A percentile compares a stretch with the other conserved stretches of the same genome.
These are phyloP conservation scores for Isotomurus palustris DNA, from an alignment of 2,888 invertebrate species.

Conservation along the genomic window DNA sequence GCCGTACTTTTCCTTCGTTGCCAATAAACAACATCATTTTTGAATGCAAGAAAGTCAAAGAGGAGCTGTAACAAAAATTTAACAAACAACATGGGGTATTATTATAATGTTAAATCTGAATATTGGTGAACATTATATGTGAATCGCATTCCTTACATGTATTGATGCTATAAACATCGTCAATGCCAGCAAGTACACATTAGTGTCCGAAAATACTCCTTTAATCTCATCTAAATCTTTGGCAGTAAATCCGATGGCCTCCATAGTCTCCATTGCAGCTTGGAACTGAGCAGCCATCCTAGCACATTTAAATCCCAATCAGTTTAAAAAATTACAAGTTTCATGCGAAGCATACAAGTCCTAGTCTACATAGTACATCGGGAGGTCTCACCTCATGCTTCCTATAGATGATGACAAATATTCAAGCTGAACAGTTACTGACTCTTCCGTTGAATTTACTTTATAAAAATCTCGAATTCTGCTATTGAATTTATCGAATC, in stretches of 20 bases:
- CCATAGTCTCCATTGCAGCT: constrained; percentile 65
- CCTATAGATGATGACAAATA: constrained; percentile 41
- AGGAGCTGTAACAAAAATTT: constrained; percentile 64
- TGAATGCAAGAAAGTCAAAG: constrained; percentile 95
- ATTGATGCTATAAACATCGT: constrained; percentile 86
- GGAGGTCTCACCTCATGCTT: constrained; percentile 39
- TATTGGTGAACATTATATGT: not conserved
- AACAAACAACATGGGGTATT: not conserved
- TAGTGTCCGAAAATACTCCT: constrained; percentile 92
- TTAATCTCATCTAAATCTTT: constrained; percentile 96
- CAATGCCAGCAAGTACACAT: constrained; percentile 80
- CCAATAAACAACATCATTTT: constrained; percentile 97
- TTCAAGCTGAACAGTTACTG: constrained; percentile 34
- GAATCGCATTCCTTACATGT: constrained; percentile 75
- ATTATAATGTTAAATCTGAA: not conserved
- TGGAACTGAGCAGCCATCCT: constrained; percentile 73
- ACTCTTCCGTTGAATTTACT: constrained; percentile 43
- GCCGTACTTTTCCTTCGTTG: constrained; percentile 68
- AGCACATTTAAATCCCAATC: no score
- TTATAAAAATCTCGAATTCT: constrained; percentile 51
- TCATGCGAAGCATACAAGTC: not conserved
- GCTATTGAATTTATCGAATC: constrained; percentile 53
- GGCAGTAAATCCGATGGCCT: constrained; percentile 76
- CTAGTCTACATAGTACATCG: not conserved
- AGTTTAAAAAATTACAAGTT: not conserved